These are phyloP conservation scores for Prostheceraeus crozeri DNA, from an alignment of 2,888 invertebrate genomes.

Conservation along the genomic window DNA sequence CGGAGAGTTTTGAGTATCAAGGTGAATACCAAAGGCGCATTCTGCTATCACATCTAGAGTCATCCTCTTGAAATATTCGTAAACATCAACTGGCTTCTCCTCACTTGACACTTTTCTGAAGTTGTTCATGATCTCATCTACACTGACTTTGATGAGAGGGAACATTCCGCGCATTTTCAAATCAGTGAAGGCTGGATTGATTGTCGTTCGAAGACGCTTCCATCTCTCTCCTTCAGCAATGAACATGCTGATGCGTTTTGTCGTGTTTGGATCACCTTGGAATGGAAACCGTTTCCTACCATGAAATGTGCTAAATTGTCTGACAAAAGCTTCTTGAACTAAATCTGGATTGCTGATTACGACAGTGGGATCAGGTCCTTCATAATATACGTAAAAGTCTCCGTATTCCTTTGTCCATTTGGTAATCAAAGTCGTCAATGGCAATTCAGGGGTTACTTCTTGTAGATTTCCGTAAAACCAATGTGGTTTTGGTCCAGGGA, in stretches of 20 bases:
- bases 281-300: slow-evolving; percentile 42
- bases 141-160: no score
- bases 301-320: slow-evolving; percentile 46
- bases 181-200: slow-evolving; percentile 11
- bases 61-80: no score
- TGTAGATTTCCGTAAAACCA: slow-evolving; percentile 48
- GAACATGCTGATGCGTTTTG: slow-evolving; percentile 12
- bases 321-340: slow-evolving; percentile 46
- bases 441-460: slow-evolving; percentile 40
- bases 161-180: slow-evolving; percentile 8
- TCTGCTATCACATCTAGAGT: no score
- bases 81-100: no score
- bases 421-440: no score
- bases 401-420: slow-evolving; percentile 44
- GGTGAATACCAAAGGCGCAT: no score
- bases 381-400: slow-evolving; percentile 44
- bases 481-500: slow-evolving; percentile 49
- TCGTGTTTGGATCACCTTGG: slow-evolving; percentile 35
- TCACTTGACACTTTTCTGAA: no score
- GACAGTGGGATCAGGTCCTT: slow-evolving; percentile 43
- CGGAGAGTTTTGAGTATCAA: no score
- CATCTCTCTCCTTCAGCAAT: slow-evolving; percentile 13
- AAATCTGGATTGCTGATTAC: slow-evolving; percentile 44
- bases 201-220: slow-evolving; percentile 7
- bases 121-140: no score